Percentiles rank a stretch among this genome's conserved stretches.
phyloP scores from a whole-genome alignment of 2,113 vertebrate genomes.

The Zootoca vivipara region DNA sequence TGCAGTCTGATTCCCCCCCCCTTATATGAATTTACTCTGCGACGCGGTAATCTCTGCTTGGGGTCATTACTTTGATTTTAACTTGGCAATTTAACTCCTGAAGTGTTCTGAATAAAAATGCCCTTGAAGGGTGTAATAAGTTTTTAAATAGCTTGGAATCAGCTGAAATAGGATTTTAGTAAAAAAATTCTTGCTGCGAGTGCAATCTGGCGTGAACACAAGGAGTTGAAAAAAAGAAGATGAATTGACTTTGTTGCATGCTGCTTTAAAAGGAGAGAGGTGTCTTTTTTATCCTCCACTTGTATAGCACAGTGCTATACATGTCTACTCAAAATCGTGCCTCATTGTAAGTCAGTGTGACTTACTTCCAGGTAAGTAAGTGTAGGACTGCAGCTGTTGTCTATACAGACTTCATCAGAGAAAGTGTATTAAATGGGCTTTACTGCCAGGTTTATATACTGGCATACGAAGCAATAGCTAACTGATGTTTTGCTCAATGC shows the following conservation, averaged over 20 bases:
- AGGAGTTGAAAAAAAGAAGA: constrained; percentile 44
- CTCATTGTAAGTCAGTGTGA: not conserved
- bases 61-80: constrained; percentile 81
- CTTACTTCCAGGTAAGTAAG: not conserved
- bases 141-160: constrained; percentile 74
- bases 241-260: constrained; percentile 35
- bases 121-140: constrained; percentile 71
- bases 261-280: constrained; percentile 14
- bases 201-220: constrained; percentile 52
- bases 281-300: constrained; percentile 33
- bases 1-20: constrained; percentile 68
- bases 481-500: constrained; percentile 41
- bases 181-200: constrained; percentile 55
- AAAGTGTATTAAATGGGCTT: constrained; percentile 3
- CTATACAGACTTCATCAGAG: not conserved
- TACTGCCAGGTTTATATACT: not conserved
- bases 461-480: constrained; percentile 25
- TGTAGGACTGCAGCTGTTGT: not conserved
- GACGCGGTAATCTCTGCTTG: constrained; percentile 75
- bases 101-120: constrained; percentile 77
- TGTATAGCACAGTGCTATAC: not conserved
- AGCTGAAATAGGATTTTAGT: constrained; percentile 63
- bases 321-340: not conserved
- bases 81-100: constrained; percentile 74
- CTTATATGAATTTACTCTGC: constrained; percentile 76